phyloP scores from a whole-genome alignment of 2,797 vertebrate genomes.

The Enteromius thamalakanensis region DNA sequence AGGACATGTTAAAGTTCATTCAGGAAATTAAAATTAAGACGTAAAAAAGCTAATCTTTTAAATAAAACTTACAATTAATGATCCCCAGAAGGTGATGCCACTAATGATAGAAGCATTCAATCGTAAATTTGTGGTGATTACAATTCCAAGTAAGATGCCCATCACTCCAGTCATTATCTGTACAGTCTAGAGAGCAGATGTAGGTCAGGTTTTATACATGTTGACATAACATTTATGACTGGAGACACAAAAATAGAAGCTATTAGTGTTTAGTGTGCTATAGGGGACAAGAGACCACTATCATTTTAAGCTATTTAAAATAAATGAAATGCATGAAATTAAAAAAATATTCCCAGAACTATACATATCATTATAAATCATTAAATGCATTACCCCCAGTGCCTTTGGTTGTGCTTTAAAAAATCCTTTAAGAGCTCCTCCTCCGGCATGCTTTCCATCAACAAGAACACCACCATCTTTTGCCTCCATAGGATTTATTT shows the following conservation, averaged over 20 bases:
- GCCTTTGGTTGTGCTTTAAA: no score
- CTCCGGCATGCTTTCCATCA: no score
- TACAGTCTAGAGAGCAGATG: not conserved
- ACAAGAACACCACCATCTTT: not conserved
- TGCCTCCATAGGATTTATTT: not conserved
- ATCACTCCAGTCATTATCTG: constrained; percentile 7
- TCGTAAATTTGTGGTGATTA: accelerated
- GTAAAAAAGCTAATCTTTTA: not conserved
- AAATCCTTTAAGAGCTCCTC: no score
- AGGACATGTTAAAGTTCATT: not conserved
- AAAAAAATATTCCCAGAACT: not conserved
- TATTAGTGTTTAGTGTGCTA: not conserved
- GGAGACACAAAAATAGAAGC: not conserved
- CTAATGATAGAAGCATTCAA: accelerated
- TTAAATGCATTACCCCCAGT: not conserved
- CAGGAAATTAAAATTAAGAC: not conserved
- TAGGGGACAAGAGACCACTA: not conserved
- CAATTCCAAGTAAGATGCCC: not conserved
- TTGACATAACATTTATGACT: not conserved
- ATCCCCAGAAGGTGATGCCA: not conserved
- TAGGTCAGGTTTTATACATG: not conserved
- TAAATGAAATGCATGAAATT: not conserved
- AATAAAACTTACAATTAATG: not conserved
- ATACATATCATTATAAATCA: not conserved
- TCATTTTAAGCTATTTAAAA: not conserved